Percentiles rank a stretch among this genome's conserved stretches.
These are phyloP conservation scores for Synaphobranchus kaupii DNA, from an alignment of 2,797 vertebrate species.

Conservation along the genomic window DNA sequence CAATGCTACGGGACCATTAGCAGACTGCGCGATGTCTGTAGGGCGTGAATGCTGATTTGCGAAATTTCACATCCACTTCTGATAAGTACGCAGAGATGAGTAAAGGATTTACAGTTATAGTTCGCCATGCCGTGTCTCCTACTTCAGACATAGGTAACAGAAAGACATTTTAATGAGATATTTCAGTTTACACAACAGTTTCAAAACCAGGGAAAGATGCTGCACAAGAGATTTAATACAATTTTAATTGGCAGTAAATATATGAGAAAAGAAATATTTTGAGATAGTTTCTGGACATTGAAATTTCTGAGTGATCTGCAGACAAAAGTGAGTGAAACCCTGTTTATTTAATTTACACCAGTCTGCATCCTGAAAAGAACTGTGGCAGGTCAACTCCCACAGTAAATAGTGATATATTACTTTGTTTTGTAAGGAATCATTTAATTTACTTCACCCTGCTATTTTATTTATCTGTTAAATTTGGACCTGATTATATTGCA, in stretches of 20 bases:
- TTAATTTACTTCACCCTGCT: neutral
- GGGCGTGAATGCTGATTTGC: neutral
- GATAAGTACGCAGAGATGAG: neutral
- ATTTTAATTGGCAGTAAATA: neutral
- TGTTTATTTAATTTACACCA: neutral
- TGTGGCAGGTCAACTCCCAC: neutral
- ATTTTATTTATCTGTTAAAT: neutral
- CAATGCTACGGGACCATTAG: neutral
- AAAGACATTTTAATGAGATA: neutral
- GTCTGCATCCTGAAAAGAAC: neutral
- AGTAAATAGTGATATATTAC: neutral
- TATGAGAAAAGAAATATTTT: neutral
- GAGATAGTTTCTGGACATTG: neutral
- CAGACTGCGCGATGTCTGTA: neutral
- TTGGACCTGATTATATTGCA: neutral
- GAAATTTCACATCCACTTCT: neutral
- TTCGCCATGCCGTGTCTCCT: neutral
- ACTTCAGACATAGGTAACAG: neutral
- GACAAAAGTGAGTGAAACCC: neutral
- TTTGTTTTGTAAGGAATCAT: neutral
- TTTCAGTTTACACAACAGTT: no score
- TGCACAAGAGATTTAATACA: neutral
- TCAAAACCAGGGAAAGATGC: no score
- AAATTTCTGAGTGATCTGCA: neutral
- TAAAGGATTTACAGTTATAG: neutral